Percentiles rank a stretch among this genome's conserved stretches.
phyloP scores from a whole-genome alignment of 2,113 vertebrate species.

The Centropus unirufus region DNA sequence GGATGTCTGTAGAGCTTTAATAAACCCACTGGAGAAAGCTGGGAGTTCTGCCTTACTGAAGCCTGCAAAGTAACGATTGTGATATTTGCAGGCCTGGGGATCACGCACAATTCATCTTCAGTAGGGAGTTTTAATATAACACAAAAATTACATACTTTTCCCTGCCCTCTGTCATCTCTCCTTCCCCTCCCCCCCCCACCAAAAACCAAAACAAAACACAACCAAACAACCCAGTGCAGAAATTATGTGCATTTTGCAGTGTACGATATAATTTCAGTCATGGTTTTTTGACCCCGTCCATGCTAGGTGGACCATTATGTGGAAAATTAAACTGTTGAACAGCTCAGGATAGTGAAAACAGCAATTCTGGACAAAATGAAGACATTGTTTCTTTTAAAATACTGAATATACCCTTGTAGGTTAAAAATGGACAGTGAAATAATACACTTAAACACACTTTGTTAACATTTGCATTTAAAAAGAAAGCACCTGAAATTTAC shows the following conservation, averaged over 20 bases:
- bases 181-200: too few relatives aligned
- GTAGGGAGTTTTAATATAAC: not conserved
- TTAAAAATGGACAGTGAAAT: not conserved
- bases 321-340: not conserved
- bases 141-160: not conserved
- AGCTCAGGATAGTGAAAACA: not conserved
- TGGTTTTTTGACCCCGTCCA: not conserved
- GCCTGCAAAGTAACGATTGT: not conserved
- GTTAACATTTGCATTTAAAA: not conserved
- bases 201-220: not conserved
- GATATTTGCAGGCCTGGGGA: not conserved
- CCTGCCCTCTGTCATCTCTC: accelerated
- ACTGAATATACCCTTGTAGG: not conserved
- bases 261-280: not conserved
- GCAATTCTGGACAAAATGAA: not conserved
- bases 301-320: not conserved
- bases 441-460: not conserved
- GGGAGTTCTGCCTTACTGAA: not conserved
- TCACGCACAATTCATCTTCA: not conserved
- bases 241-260: not conserved
- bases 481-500: not conserved
- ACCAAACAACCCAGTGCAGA: not conserved
- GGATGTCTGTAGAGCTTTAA: constrained; percentile 4
- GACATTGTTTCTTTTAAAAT: not conserved
- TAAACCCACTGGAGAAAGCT: not conserved